phyloP scores from a whole-genome alignment of 2,797 vertebrate species.

The Holocentrus rufus region DNA sequence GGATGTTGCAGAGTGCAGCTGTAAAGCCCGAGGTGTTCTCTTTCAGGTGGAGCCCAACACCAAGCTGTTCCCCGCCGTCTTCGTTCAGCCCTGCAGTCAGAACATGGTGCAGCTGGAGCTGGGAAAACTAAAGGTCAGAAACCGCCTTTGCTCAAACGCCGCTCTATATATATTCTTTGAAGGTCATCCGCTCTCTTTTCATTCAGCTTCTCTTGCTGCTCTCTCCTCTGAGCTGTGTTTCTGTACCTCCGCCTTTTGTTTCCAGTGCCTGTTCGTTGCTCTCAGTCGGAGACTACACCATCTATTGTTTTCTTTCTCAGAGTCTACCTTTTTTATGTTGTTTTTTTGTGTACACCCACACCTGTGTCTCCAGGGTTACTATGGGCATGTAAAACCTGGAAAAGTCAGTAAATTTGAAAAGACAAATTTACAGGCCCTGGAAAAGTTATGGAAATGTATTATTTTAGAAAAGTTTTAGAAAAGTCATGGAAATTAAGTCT shows the following conservation, averaged over 20 bases:
- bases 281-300: not conserved
- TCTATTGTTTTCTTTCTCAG: not conserved
- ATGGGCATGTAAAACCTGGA: too few relatives aligned
- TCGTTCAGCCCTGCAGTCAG: conserved; percentile 87
- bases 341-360: not conserved
- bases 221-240: not conserved
- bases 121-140: conserved; percentile 91
- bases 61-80: conserved; percentile 93
- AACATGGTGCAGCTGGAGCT: conserved; percentile 92
- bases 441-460: too few relatives aligned
- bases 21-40: not conserved
- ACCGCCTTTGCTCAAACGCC: not conserved
- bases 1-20: not conserved
- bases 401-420: too few relatives aligned
- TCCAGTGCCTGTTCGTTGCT: not conserved
- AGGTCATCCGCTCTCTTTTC: not conserved
- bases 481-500: too few relatives aligned
- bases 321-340: not conserved
- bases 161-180: not conserved
- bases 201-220: not conserved
- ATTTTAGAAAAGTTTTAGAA: too few relatives aligned
- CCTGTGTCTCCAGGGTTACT: too few relatives aligned
- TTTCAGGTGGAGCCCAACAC: conserved; percentile 95
- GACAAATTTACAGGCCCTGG: too few relatives aligned
- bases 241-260: not conserved